Evolutionary conservation across 2,888 invertebrate genomes (phyloP).

Genomic region (Macrophya alboannulata): DNA sequence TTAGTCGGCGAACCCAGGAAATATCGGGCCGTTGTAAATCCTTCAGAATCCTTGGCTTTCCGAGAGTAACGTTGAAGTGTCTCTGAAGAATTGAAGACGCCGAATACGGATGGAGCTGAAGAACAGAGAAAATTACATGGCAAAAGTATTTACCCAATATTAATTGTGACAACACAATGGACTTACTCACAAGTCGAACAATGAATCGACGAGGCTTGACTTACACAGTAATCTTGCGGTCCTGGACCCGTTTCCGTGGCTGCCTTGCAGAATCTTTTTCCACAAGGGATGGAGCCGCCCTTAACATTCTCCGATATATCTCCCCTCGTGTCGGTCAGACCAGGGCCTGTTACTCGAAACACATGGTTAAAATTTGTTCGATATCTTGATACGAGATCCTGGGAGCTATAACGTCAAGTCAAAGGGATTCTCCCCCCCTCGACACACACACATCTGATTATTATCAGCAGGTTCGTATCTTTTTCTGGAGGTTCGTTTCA

Average conservation of each 20-base stretch:
- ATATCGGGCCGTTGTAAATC: conserved; percentile 34
- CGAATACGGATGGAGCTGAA: conserved; percentile 60
- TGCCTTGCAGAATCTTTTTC: conserved; percentile 37
- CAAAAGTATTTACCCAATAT: not conserved
- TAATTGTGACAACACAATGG: conserved; percentile 10
- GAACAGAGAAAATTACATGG: not conserved
- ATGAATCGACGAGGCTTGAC: conserved; percentile 16
- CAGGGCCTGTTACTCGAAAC: conserved; percentile 57
- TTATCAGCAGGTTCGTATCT: conserved; percentile 1
- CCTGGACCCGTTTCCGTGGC: conserved; percentile 56
- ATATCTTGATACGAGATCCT: conserved; percentile 40
- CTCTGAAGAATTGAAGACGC: conserved; percentile 59
- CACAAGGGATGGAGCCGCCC: conserved; percentile 58
- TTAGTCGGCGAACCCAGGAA: conserved; percentile 28
- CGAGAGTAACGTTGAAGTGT: conserved; percentile 60
- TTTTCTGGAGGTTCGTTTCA: not conserved
- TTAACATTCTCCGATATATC: conserved; percentile 58
- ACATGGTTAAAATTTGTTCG: conserved; percentile 48
- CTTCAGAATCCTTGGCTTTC: conserved; percentile 50
- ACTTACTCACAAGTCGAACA: conserved; percentile 10
- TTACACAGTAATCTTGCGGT: conserved; percentile 61
- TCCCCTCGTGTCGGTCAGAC: conserved; percentile 57
- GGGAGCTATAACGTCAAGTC: conserved; percentile 9
- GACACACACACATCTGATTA: conserved; percentile 17
- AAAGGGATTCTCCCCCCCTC: conserved; percentile 24